Evolutionary conservation across 1,140 invertebrate species (phyloP).

Genomic region (Laodelphax striatellus): DNA sequence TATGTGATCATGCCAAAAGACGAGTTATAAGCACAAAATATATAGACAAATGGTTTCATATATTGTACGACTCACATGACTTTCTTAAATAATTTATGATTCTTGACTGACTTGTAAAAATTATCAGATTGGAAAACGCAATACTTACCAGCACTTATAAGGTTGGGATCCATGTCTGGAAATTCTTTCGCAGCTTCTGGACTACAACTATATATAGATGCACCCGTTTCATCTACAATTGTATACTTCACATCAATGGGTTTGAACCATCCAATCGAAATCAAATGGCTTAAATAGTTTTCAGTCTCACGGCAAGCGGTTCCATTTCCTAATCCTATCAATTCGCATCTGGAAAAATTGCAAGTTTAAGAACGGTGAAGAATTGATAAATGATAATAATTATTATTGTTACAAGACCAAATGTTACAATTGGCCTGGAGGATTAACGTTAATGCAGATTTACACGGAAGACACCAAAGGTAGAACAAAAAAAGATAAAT

Average conservation of each 20-base stretch:
- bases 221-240: conserved; percentile 79
- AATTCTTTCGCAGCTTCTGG: conserved; percentile 73
- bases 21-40: no score
- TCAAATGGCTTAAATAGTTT: conserved; percentile 52
- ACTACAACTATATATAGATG: conserved; percentile 82
- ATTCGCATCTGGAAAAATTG: conserved; percentile 41
- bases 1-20: no score
- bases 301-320: conserved; percentile 81
- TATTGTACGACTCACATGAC: no score
- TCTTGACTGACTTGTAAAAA: no score
- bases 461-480: no score
- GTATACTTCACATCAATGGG: conserved; percentile 52
- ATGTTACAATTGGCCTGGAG: no score
- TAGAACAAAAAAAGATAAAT: no score
- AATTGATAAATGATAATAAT: background rate
- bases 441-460: no score
- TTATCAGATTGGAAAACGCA: no score
- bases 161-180: conserved; percentile 63
- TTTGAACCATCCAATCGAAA: conserved; percentile 40
- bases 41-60: no score
- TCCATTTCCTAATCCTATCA: conserved; percentile 79
- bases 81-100: no score
- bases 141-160: conserved; percentile 58
- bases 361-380: background rate
- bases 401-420: no score